A percentile compares a stretch with the other conserved stretches of the same genome.
phyloP scores from a whole-genome alignment of 2,113 vertebrate species.

The Junco hyemalis region DNA sequence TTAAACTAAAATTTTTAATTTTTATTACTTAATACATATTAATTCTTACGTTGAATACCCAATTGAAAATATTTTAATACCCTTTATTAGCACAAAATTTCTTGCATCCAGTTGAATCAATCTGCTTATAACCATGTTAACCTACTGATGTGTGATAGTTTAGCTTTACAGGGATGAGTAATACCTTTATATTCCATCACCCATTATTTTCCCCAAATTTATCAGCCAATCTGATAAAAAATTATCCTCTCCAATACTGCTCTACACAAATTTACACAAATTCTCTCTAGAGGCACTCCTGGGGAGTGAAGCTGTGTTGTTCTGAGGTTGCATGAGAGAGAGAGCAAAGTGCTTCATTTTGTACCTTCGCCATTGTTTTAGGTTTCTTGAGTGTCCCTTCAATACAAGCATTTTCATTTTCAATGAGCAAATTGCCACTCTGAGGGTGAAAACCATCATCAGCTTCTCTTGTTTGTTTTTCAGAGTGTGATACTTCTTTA shows the following conservation, averaged over 20 bases:
- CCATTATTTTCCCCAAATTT: not conserved
- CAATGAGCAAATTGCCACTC: not conserved
- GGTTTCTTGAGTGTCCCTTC: not conserved
- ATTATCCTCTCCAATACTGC: not conserved
- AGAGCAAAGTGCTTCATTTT: not conserved
- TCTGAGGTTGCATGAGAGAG: not conserved
- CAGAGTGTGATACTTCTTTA: not conserved
- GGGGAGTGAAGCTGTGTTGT: not conserved
- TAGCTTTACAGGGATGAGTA: not conserved
- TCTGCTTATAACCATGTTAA: not conserved
- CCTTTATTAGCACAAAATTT: not conserved
- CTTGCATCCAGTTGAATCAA: not conserved
- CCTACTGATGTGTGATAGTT: not conserved
- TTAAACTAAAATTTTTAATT: not conserved
- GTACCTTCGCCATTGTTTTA: not conserved
- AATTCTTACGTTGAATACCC: not conserved
- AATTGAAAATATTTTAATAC: not conserved
- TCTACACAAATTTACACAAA: not conserved
- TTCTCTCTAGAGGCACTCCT: not conserved
- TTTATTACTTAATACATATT: not conserved
- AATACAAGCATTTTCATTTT: not conserved
- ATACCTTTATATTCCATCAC: not conserved
- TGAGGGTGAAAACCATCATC: not conserved
- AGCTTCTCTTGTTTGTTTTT: not conserved
- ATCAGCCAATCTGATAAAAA: not conserved